Evolutionary conservation across 64 coral and sea anemone species (phyloP), one percentile per base, ranked within the genome.

Genomic region (Stichodactyla helianthus): DNA sequence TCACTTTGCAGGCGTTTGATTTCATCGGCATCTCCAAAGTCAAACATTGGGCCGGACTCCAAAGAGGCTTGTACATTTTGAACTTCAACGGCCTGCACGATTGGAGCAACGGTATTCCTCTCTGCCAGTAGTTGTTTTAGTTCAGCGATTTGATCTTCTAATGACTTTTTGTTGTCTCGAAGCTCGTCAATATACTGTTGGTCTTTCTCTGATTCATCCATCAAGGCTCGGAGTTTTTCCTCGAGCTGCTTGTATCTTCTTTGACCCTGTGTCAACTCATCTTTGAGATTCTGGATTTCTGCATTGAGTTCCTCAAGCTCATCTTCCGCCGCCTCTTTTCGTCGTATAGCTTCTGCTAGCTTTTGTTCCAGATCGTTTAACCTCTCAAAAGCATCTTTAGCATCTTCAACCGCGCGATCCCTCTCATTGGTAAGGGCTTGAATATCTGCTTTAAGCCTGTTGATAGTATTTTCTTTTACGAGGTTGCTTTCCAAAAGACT

Each of bases 1-100:
- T 96, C 91, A 22, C 88, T 87, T 62, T 92, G 71, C 44, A 95
- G 90, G 4, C 83, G 70, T 17, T 60, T 93, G 5, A 96, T 82
- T 20, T 89, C 85, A 54, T 93, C 94, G 55, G 84, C 28, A 71
- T 96, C 94, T 6, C 94, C 94, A 50, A 96, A 96, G 53, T 96
- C 94, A 52, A 96, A 87, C 2, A 85, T 86, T 35, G 94, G 88
- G 50, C 64, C 53, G 18, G 89, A 84, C 51, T 91, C 85, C 5
- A 91, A 68, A 18, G 80, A 7, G 8, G 84, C 85, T 0, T 85
- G 84, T 11, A 86, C 90, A 65, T 86, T 81, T 58, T 86, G 77
- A 68, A 86, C 74, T 71, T 96, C 90, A 5, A 90, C 85, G 10
- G 61, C 57, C 13, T 90, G 52, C 18, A 96, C 88, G 59, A 96